Conservation (phyloP, 2,113 vertebrate species). For the Numenius arquata region DNA sequence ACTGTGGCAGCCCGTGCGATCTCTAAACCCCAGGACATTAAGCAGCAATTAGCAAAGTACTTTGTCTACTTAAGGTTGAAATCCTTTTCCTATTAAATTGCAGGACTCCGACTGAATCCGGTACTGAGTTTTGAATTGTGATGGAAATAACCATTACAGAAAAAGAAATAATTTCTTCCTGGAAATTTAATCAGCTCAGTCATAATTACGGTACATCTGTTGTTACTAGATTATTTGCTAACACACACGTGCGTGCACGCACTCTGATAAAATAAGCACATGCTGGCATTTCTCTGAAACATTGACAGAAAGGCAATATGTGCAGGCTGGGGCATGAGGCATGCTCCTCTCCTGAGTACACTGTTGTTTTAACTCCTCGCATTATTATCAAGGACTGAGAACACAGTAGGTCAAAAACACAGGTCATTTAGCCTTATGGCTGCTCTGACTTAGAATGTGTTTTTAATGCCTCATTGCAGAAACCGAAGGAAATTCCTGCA, state of each 20-base stretch:
- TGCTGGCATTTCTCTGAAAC: background rate
- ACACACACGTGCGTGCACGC: background rate
- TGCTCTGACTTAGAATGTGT: background rate
- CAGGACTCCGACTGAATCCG: background rate
- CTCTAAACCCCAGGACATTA: background rate
- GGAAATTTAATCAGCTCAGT: conserved; percentile 27
- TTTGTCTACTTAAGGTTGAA: background rate
- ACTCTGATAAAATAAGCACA: background rate
- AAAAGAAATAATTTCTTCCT: background rate
- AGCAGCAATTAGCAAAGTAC: background rate
- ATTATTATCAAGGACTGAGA: background rate
- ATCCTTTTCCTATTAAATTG: background rate
- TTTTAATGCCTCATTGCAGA: background rate
- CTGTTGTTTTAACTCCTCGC: background rate
- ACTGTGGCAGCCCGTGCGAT: accelerated
- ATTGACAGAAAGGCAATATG: background rate
- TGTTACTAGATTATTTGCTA: conserved; percentile 46
- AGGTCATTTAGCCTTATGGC: background rate
- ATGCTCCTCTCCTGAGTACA: background rate
- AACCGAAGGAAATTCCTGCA: background rate
- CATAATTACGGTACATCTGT: conserved; percentile 25
- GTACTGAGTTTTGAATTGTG: background rate
- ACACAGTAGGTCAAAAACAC: background rate
- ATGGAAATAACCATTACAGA: background rate
- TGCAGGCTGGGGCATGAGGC: background rate